Percentiles rank a stretch among this genome's conserved stretches.
Conservation (phyloP, 2,113 vertebrate genomes). For the Thinocorus orbignyianus region DNA sequence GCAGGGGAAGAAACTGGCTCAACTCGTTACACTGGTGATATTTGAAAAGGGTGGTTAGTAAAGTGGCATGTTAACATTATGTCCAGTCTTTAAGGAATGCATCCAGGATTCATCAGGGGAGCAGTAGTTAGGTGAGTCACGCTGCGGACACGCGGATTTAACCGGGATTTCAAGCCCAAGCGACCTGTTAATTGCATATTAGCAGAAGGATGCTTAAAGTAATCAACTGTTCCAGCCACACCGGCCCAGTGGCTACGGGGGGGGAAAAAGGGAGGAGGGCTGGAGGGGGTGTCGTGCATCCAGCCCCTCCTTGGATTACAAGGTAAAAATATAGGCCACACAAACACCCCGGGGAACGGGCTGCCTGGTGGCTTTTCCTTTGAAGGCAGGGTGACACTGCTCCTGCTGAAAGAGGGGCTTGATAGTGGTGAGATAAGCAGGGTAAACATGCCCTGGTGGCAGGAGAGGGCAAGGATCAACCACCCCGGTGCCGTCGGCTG, state of each 20-base stretch:
- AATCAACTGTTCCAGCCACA: conserved; percentile 42
- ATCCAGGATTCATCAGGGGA: background rate
- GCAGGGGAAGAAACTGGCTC: background rate
- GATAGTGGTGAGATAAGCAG: conserved; percentile 16
- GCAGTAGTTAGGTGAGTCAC: conserved; percentile 41
- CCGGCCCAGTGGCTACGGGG: background rate
- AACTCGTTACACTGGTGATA: background rate
- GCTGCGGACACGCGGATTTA: background rate
- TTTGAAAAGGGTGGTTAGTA: background rate
- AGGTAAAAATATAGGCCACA: conserved; percentile 3
- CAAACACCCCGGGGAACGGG: background rate
- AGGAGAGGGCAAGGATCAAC: conserved; percentile 34
- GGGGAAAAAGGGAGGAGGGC: conserved; percentile 5
- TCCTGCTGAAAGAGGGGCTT: background rate
- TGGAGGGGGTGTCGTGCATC: conserved; percentile 5
- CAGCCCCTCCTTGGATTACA: conserved; percentile 35
- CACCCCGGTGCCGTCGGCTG: background rate
- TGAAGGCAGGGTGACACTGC: conserved; percentile 60
- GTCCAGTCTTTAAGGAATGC: conserved; percentile 50
- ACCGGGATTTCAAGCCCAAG: conserved; percentile 39
- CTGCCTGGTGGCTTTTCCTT: background rate
- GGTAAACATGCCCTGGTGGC: background rate
- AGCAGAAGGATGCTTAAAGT: background rate
- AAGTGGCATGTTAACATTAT: background rate
- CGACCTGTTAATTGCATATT: conserved; percentile 41